A percentile compares a stretch with the other conserved stretches of the same genome.
Evolutionary conservation across 2,113 vertebrate species (phyloP).

Genomic region (Ptyas mucosa): DNA sequence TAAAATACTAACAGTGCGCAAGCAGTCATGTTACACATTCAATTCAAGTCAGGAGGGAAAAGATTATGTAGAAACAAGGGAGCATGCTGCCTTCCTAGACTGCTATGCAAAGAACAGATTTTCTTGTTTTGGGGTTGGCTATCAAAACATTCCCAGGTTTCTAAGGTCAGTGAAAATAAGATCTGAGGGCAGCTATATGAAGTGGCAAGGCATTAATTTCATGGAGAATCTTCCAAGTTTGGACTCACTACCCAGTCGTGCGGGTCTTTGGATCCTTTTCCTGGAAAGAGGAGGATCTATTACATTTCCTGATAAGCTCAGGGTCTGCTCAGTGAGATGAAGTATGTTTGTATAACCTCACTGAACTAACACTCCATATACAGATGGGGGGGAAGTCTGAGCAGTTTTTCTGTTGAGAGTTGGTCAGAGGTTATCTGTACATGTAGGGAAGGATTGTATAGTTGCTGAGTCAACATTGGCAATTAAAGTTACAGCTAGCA

Average conservation of each 20-base stretch:
- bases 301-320: neutral
- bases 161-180: neutral
- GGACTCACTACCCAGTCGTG: neutral
- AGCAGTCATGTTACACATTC: neutral
- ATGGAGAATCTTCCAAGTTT: neutral
- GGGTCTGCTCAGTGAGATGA: neutral
- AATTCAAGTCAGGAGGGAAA: neutral
- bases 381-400: neutral
- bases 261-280: neutral
- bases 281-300: neutral
- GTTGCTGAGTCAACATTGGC: neutral
- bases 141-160: slow-evolving; percentile 20
- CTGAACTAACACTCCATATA: neutral
- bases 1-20: neutral
- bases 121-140: neutral
- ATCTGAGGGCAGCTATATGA: neutral
- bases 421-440: neutral
- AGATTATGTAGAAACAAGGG: neutral
- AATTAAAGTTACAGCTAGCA: neutral
- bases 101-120: neutral
- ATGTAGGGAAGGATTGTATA: neutral
- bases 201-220: neutral
- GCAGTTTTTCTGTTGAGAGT: neutral
- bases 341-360: neutral
- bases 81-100: neutral